phyloP scores from a whole-genome alignment of 1,140 invertebrate genomes.

The Leptoteleia sp. region DNA sequence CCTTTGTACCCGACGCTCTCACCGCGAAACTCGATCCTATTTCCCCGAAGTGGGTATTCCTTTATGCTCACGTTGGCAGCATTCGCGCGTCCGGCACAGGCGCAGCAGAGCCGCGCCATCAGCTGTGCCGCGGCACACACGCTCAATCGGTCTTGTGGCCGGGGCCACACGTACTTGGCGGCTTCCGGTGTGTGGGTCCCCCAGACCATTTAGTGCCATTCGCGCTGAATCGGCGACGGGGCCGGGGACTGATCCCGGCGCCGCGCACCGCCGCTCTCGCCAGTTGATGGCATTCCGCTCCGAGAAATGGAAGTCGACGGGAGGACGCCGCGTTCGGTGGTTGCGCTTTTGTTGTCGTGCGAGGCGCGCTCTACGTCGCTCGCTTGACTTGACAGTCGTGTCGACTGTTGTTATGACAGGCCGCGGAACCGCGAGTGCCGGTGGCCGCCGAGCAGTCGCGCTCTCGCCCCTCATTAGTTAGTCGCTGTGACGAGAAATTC shows the following conservation, averaged over 20 bases:
- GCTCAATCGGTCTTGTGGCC: neutral
- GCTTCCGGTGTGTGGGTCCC: constrained; percentile 25
- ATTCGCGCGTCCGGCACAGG: constrained; percentile 7
- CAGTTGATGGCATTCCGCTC: constrained; percentile 71
- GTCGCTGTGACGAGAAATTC: neutral
- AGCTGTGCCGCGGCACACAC: constrained; percentile 48
- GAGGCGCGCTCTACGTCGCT: constrained; percentile 33
- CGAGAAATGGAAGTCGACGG: constrained; percentile 77
- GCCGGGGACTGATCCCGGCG: constrained; percentile 67
- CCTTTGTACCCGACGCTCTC: constrained; percentile 63
- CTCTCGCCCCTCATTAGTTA: constrained; percentile 41
- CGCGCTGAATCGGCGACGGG: constrained; percentile 31
- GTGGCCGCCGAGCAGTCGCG: constrained; percentile 70
- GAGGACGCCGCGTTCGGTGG: constrained; percentile 65
- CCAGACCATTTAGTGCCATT: no score
- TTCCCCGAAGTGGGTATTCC: constrained; percentile 20
- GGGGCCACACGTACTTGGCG: no score
- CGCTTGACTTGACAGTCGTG: constrained; percentile 38
- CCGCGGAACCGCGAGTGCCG: constrained; percentile 65
- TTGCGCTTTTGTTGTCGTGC: constrained; percentile 43
- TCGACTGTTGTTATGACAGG: constrained; percentile 74
- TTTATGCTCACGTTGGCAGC: constrained; percentile 18
- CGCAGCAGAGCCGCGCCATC: constrained; percentile 23
- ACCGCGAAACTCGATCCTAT: constrained; percentile 41
- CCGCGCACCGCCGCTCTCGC: constrained; percentile 12